phyloP scores from a whole-genome alignment of 2,113 vertebrate species.

The Carollia perspicillata region DNA sequence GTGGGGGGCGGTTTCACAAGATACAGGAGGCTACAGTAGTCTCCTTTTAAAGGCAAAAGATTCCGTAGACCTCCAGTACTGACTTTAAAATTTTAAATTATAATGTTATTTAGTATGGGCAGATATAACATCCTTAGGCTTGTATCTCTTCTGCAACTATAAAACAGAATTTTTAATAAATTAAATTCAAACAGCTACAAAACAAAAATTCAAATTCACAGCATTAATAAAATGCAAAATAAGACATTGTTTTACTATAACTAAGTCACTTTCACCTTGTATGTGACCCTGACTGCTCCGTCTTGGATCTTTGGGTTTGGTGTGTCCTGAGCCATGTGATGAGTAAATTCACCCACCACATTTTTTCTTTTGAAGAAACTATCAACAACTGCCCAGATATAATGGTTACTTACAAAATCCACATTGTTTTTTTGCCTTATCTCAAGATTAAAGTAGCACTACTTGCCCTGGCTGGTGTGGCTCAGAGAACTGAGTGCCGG shows the following conservation, averaged over 20 bases:
- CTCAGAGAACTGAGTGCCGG: no score
- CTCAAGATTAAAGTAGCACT: not conserved
- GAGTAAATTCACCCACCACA: not conserved
- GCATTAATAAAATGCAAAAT: conserved; percentile 19
- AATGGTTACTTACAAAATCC: conserved; percentile 3
- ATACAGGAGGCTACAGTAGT: not conserved
- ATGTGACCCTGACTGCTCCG: not conserved
- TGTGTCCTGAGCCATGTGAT: not conserved
- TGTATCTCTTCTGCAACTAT: not conserved
- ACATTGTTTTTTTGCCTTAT: not conserved
- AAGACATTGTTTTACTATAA: conserved; percentile 20
- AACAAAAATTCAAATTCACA: conserved; percentile 8
- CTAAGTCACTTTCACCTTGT: not conserved
- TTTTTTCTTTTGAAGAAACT: conserved; percentile 13
- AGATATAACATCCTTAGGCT: not conserved
- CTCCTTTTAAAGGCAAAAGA: not conserved
- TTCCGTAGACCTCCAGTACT: not conserved
- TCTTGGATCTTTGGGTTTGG: not conserved
- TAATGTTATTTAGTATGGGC: not conserved
- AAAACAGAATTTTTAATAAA: not conserved
- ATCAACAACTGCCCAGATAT: not conserved
- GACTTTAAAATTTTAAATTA: not conserved
- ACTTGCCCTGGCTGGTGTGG: not conserved
- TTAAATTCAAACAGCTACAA: conserved; percentile 3
- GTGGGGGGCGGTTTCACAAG: not conserved